These are phyloP conservation scores for Nicator chloris DNA, from an alignment of 2,113 vertebrate genomes.

Conservation along the genomic window DNA sequence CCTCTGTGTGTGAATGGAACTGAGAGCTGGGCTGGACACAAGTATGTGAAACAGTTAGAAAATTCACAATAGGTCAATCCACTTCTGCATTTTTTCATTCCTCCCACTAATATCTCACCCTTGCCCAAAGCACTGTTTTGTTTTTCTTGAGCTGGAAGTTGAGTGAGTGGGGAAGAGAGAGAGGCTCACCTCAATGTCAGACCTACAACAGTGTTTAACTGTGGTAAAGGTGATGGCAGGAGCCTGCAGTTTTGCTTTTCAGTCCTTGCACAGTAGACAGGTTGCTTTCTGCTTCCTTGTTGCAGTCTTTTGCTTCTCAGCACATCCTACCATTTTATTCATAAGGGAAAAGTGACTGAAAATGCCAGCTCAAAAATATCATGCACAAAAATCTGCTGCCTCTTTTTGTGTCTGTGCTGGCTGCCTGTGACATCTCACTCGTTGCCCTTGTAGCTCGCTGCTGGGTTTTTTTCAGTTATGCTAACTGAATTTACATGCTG, in stretches of 20 bases:
- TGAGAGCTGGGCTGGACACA: background rate
- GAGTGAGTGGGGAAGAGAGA: background rate
- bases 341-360: conserved; percentile 8
- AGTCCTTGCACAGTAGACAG: background rate
- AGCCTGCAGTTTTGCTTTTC: background rate
- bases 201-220: background rate
- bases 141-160: background rate
- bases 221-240: background rate
- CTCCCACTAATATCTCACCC: background rate
- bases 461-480: conserved; percentile 27
- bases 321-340: background rate
- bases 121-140: background rate
- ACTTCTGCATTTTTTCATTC: background rate
- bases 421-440: conserved; percentile 49
- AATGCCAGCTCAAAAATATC: conserved; percentile 51
- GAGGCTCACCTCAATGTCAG: background rate
- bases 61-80: background rate
- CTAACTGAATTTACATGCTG: conserved; percentile 60
- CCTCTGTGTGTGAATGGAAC: background rate
- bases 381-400: conserved; percentile 36
- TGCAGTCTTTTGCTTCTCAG: background rate
- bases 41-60: background rate
- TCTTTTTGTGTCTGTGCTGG: conserved; percentile 37
- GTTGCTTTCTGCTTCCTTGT: conserved; percentile 8
- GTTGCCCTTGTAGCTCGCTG: conserved; percentile 23